Conservation (phyloP, 1,140 invertebrate genomes). For the Formica exsecta region DNA sequence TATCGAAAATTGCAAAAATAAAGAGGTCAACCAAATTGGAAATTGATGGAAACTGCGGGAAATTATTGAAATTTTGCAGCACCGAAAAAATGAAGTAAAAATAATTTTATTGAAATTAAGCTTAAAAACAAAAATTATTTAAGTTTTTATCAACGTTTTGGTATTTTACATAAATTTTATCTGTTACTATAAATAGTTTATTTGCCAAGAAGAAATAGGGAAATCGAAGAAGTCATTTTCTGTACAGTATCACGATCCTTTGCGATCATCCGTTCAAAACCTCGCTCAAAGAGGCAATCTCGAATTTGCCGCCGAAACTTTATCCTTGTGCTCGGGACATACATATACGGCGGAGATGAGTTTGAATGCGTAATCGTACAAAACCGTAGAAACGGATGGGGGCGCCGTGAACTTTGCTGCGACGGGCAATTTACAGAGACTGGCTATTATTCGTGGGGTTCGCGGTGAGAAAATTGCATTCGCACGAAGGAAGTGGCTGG, state of each 20-base stretch:
- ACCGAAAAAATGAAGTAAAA: not conserved
- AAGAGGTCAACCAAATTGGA: not conserved
- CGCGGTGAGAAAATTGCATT: conserved; percentile 71
- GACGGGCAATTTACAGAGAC: conserved; percentile 55
- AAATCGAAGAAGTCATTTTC: not conserved
- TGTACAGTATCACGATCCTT: not conserved
- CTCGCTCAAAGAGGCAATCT: not conserved
- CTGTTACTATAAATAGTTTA: not conserved
- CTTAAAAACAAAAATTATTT: not conserved
- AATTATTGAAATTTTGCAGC: not conserved
- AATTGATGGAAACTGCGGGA: not conserved
- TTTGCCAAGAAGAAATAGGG: not conserved
- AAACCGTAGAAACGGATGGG: conserved; percentile 69
- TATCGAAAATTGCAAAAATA: not conserved
- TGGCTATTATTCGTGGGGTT: conserved; percentile 22
- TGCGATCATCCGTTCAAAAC: not conserved
- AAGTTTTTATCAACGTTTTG: not conserved
- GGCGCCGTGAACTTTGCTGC: conserved; percentile 57
- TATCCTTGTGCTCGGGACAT: not conserved
- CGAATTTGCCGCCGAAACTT: not conserved
- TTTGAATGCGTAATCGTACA: conserved; percentile 56
- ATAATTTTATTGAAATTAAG: not conserved
- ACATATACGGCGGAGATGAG: not conserved
- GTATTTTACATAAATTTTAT: not conserved
- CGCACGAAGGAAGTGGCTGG: conserved; percentile 49